Evolutionary conservation across 2,797 vertebrate genomes (phyloP).

Genomic region (Okamejei kenojei): DNA sequence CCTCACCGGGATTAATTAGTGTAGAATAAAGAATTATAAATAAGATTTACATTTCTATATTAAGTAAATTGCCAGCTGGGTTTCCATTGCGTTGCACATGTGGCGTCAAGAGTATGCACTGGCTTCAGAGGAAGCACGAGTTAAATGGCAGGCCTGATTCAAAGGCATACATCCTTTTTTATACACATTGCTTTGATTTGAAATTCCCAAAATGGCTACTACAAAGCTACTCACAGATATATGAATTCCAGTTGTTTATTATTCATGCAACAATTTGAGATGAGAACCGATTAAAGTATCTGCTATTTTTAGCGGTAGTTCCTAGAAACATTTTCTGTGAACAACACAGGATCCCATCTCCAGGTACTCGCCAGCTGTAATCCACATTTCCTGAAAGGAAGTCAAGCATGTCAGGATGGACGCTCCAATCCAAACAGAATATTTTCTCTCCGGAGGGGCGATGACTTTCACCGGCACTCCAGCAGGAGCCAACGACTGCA

Average conservation of each 20-base stretch:
- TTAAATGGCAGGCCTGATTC: not conserved
- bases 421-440: conserved; percentile 48
- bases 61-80: not conserved
- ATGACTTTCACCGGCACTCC: conserved; percentile 41
- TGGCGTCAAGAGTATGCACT: not conserved
- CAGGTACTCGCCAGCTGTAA: conserved; percentile 43
- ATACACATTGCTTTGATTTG: not conserved
- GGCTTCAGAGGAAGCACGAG: not conserved
- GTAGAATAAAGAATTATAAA: too few species aligned
- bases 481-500: conserved; percentile 40
- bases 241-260: conserved; percentile 25
- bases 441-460: conserved; percentile 27
- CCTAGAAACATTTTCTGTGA: conserved; percentile 51
- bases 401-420: conserved; percentile 49
- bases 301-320: not conserved
- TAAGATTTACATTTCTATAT: not conserved
- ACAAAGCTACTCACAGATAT: conserved; percentile 32
- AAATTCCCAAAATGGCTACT: conserved; percentile 10
- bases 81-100: not conserved
- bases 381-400: conserved; percentile 50
- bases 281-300: not conserved
- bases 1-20: too few species aligned
- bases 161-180: not conserved
- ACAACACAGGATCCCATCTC: conserved; percentile 47
- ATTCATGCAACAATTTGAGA: conserved; percentile 6